Base-by-base conservation (phyloP, 2,797 vertebrate species). In the Rhyacichthys aspro region DNA sequence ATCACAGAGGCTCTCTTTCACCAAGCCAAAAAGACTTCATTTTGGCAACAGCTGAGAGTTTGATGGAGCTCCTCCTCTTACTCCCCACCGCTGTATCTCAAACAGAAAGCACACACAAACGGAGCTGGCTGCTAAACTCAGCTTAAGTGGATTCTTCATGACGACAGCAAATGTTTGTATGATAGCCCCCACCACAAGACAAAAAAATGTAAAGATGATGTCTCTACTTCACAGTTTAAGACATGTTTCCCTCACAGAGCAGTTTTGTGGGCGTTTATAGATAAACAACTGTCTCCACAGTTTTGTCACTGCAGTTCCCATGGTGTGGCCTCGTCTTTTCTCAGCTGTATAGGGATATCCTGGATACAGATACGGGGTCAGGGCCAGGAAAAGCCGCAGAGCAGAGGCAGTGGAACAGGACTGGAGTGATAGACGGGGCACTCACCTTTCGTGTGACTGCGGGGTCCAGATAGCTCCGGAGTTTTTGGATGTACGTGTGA, bases 371-470 rank as follows among this genome's bases (percentile, higher is more conserved):
- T 58, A 57, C 66, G 47, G 44, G 72, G 56, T 82, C 67, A 49
- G 67, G 72, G 67, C 59, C 75, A 67, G 83, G 78, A 60, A 83
- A 71, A 69, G 59, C 60, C 48, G 38, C 46, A 64, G 17, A 32
- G 63, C 45, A 12, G 1, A 38, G 17, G 2, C 23, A 18, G 43
- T 37, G 61, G 63, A 67, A 80, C 60, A 75, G 75, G 67, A 72
- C 47, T 41, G 55, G 8, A 8, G 45, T 19, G 37, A 39, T 63
- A 44, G 47, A 45, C 11, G 7, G 43, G 73, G n/a, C 12, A 43
- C 94, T 96, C 91, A 99, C 98, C 98, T 99, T 99, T 84, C 95
- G 94, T 69, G 97, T 98, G 59, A 99, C 96, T 33, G 95, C 97
- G 1, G 96, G 98, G 86, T 99, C 97, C 55, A 99, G 94, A 88